A percentile compares a stretch with the other conserved stretches of the same genome.
phyloP scores from a whole-genome alignment of 2,888 invertebrate genomes.

The Sminthurinus aureus region DNA sequence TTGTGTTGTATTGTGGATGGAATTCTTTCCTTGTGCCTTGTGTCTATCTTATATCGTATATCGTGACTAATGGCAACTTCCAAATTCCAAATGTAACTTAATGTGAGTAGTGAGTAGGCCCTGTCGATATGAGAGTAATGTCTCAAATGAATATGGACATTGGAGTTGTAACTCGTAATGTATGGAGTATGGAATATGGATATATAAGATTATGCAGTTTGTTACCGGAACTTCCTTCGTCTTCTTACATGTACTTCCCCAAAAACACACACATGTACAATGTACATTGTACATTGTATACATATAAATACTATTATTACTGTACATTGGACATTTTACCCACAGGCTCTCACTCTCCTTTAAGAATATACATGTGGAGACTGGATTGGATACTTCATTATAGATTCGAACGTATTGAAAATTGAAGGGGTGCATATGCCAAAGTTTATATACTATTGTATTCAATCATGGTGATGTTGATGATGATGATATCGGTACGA shows the following conservation, averaged over 20 bases:
- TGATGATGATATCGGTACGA: background rate
- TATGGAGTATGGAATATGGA: no score
- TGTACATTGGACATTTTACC: no score
- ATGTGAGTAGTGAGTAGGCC: background rate
- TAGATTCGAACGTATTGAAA: background rate
- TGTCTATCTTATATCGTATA: background rate
- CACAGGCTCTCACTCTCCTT: no score
- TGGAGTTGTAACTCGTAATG: background rate
- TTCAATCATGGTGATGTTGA: background rate
- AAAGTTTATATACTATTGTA: background rate
- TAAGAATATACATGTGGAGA: no score
- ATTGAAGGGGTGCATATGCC: background rate
- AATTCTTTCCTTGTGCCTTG: background rate
- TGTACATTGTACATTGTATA: no score
- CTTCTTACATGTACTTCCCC: background rate
- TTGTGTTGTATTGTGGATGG: no score
- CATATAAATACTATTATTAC: no score
- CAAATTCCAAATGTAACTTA: background rate
- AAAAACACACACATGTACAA: background rate
- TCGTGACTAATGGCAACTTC: conserved; percentile 11
- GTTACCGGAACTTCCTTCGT: background rate
- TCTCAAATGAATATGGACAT: background rate
- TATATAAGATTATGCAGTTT: background rate
- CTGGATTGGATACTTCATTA: no score
- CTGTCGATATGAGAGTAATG: background rate